A percentile compares a stretch with the other conserved stretches of the same genome.
phyloP scores from a whole-genome alignment of 2,113 vertebrate species.

The Poecilia latipinna region DNA sequence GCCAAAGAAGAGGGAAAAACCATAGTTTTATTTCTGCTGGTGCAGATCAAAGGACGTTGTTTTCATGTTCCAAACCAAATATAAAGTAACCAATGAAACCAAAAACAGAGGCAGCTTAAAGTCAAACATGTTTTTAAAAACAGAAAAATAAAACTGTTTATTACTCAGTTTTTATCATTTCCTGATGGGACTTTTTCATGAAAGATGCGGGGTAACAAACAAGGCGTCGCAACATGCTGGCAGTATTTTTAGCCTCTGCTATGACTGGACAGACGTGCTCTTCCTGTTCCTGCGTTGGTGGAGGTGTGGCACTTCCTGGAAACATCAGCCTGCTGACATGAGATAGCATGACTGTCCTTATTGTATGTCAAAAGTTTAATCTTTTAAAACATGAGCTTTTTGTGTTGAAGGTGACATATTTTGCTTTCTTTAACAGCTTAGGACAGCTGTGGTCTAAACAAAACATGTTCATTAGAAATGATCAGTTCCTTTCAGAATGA shows the following conservation, averaged over 20 bases:
- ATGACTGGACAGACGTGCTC: conserved; percentile 56
- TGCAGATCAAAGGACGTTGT: conserved; percentile 17
- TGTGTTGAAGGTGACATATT: background rate
- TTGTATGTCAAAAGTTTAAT: background rate
- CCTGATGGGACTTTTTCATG: conserved; percentile 14
- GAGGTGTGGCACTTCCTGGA: conserved; percentile 41
- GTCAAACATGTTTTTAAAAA: conserved; percentile 37
- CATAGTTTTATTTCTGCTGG: conserved; percentile 5
- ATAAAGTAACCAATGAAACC: conserved; percentile 14
- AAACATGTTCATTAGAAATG: no score
- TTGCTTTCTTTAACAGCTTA: no score
- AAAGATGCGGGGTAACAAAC: conserved; percentile 25
- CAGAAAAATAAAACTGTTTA: conserved; percentile 41
- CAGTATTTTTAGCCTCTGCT: conserved; percentile 66
- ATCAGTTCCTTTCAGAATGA: no score
- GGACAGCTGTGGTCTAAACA: no score
- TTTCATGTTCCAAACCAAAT: conserved; percentile 32
- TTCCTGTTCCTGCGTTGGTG: conserved; percentile 64
- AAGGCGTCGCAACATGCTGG: background rate
- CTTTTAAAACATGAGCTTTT: background rate
- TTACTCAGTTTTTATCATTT: conserved; percentile 37
- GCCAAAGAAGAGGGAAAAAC: background rate
- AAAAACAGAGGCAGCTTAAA: background rate
- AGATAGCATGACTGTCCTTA: conserved; percentile 8
- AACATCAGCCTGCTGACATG: conserved; percentile 24